Conservation (phyloP, 2,113 vertebrate species). For the Coreoperca whiteheadi region DNA sequence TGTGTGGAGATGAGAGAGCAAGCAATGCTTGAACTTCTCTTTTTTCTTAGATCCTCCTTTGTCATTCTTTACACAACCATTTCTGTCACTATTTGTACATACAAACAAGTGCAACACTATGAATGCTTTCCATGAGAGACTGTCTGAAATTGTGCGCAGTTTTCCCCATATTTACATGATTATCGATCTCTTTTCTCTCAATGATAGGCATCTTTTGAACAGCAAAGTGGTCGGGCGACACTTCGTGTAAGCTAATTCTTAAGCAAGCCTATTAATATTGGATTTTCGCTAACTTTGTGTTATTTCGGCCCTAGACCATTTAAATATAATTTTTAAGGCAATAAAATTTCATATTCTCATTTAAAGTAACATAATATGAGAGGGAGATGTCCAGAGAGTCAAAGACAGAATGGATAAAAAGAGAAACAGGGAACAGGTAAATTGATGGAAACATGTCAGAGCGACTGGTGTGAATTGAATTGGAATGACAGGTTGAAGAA, state of each 20-base stretch:
- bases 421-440: not conserved
- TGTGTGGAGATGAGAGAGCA: not conserved
- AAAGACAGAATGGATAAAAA: not conserved
- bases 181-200: not conserved
- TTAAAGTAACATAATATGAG: not conserved
- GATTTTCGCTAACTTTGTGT: not conserved
- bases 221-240: too few relatives aligned
- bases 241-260: too few relatives aligned
- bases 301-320: not conserved
- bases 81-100: not conserved
- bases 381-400: not conserved
- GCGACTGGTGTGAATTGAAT: not conserved
- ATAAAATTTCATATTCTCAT: not conserved
- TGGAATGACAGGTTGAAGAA: conserved; percentile 19
- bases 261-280: not conserved
- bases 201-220: not conserved
- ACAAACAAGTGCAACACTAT: not conserved
- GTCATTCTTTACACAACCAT: not conserved
- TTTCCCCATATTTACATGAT: not conserved
- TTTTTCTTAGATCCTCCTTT: not conserved
- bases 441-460: too few relatives aligned
- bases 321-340: not conserved
- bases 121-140: not conserved
- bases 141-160: not conserved
- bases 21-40: not conserved